A percentile compares a stretch with the other conserved stretches of the same genome.
phyloP scores from a whole-genome alignment of 2,797 vertebrate species.

The Artibeus jamaicensis region DNA sequence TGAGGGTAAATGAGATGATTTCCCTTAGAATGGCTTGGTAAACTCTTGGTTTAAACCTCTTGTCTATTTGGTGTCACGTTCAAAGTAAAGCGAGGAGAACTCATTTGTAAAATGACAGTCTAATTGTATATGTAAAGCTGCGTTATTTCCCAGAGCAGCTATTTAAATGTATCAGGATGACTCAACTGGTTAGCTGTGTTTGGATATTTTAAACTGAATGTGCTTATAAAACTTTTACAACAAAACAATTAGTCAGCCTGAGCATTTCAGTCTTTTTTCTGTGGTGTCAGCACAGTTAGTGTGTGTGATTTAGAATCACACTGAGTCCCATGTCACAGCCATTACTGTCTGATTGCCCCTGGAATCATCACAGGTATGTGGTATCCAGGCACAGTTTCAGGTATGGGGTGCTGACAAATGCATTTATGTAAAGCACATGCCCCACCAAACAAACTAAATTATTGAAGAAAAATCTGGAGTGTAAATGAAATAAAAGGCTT shows the following conservation, averaged over 20 bases:
- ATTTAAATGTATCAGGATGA: not conserved
- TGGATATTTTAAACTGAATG: not conserved
- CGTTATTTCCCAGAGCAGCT: fast-evolving
- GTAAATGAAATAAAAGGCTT: slow-evolving; percentile 14
- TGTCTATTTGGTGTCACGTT: slow-evolving; percentile 41
- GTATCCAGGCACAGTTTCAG: slow-evolving; percentile 2
- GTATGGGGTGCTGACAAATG: not conserved
- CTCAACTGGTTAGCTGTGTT: not conserved
- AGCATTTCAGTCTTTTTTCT: not conserved
- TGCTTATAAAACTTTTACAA: slow-evolving; percentile 36
- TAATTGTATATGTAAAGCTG: slow-evolving; percentile 32
- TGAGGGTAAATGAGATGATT: slow-evolving; percentile 72
- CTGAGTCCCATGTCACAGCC: not conserved
- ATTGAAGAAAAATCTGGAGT: not conserved
- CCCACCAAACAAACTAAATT: not conserved
- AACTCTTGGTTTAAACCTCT: slow-evolving; percentile 77
- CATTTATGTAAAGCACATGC: not conserved
- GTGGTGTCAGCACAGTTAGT: not conserved
- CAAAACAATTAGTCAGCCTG: slow-evolving; percentile 30
- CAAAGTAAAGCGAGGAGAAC: not conserved
- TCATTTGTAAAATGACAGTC: slow-evolving; percentile 57
- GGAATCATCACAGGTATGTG: not conserved
- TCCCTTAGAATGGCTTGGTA: slow-evolving; percentile 80
- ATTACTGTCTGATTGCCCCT: not conserved
- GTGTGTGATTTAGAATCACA: slow-evolving; percentile 17